Percentiles rank a stretch among this genome's conserved stretches.
Conservation (phyloP, 1,140 invertebrate genomes). For the Eurytemora carolleeae region DNA sequence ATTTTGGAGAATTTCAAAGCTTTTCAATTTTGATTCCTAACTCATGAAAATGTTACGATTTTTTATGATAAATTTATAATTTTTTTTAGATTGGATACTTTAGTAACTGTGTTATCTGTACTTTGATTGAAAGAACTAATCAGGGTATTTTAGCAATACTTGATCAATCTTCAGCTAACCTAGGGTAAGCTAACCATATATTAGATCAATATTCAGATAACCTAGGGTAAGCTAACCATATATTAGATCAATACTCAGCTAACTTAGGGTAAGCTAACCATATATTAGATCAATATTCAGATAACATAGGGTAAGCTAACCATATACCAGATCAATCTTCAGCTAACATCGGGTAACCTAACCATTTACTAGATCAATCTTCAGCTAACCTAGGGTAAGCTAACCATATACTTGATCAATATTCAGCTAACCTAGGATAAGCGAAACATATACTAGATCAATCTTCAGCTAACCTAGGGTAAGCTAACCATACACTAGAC, state of each 20-base stretch:
- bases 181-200: not conserved
- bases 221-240: not conserved
- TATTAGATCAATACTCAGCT: conserved; percentile 3
- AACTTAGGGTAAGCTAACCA: not conserved
- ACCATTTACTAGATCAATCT: too few relatives aligned
- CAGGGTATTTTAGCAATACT: conserved; percentile 18
- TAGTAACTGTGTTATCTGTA: not conserved
- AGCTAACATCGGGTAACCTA: too few relatives aligned
- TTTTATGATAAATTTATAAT: not conserved
- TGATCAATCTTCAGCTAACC: conserved; percentile 6
- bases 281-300: conserved; percentile 5
- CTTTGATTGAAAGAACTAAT: conserved; percentile 6
- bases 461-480: too few relatives aligned
- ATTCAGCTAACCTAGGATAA: too few relatives aligned
- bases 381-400: too few relatives aligned
- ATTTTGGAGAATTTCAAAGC: not conserved
- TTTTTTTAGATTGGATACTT: not conserved
- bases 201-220: conserved; percentile 6
- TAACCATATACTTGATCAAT: too few relatives aligned
- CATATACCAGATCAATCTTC: too few relatives aligned
- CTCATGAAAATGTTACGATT: not conserved
- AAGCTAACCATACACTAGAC: too few relatives aligned
- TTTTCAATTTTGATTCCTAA: not conserved
- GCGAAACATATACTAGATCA: too few relatives aligned
- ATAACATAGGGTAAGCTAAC: not conserved